Conservation (phyloP, 2,797 vertebrate genomes). For the Podarcis siculus region DNA sequence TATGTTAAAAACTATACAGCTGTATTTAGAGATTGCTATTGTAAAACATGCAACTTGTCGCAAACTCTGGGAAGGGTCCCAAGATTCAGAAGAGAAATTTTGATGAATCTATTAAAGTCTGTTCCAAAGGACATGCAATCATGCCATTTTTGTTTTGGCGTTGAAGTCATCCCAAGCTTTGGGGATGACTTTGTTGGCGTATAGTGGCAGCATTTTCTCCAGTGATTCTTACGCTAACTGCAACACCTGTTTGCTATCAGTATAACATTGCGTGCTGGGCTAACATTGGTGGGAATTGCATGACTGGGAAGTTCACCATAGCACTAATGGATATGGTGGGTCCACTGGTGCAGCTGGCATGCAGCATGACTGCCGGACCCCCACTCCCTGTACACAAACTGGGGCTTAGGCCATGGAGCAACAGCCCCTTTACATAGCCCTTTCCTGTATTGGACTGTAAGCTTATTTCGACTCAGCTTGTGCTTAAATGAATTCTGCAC, state of each 20-base stretch:
- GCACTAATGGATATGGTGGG: no score
- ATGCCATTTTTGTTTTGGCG: slow-evolving; percentile 6
- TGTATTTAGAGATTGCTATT: background rate
- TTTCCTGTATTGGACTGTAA: no score
- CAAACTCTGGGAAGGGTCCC: background rate
- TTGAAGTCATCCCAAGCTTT: background rate
- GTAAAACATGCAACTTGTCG: background rate
- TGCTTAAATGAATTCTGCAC: background rate
- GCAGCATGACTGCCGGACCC: no score
- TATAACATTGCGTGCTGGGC: no score
- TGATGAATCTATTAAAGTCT: slow-evolving; percentile 13
- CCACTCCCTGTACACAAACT: no score
- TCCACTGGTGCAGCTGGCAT: no score
- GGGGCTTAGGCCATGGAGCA: no score
- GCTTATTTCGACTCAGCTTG: no score
- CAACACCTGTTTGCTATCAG: background rate
- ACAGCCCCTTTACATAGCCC: no score
- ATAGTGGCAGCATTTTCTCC: background rate
- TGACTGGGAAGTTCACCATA: no score
- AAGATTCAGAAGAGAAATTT: background rate
- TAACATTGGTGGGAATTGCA: no score
- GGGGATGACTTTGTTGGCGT: background rate
- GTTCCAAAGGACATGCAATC: slow-evolving; percentile 33
- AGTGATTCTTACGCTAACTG: background rate
- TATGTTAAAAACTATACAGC: background rate